Base-by-base conservation (phyloP, 2,113 vertebrate species). In the Rhipidura dahli region DNA sequence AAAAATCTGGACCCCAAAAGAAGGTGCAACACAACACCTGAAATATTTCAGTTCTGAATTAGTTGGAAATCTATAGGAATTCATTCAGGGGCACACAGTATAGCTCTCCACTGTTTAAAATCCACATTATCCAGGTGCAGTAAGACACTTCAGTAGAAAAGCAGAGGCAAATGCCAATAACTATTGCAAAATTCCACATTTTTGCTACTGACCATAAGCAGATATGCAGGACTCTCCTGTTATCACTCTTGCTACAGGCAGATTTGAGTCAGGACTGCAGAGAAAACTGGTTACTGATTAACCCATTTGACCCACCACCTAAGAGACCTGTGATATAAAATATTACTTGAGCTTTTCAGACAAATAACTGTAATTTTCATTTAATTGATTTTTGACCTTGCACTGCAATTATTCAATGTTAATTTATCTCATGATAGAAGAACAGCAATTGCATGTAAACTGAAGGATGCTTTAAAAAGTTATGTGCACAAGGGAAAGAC, bases 311-410 rank as follows among this genome's bases (percentile, higher is more conserved):
- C 71, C 60, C 30, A 5, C 87, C 96, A 96, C 59, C 70, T 70
- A 63, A 81, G 54, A 94, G 45, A 88, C 59, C 87, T 86, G 45
- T 66, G 68, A 72, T 91, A 27, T 89, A 84, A 97, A 97, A 95
- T 89, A 92, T 33, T 66, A 89, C 83, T 92, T 87, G 51, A 95
- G 89, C 50, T 93, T 95, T 96, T 96, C 73, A 93, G 94, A 97
- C 77, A 97, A 96, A 96, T 92, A 97, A 85, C 83, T 92, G 13
- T 81, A 95, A 97, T 96, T 97, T 91, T 45, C 19, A 63, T 89
- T 95, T 96, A 97, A 97, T 90, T 95, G 71, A 94, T 95, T 97
- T 97, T 93, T 96, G 82, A 96, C 90, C 83, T 92, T 30, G 9
- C 83, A 77, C 51, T 49, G 49, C 57, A 76, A 95, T 97, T 97